A percentile compares a stretch with the other conserved stretches of the same genome.
These are phyloP conservation scores for Drosophila kokeensis DNA, from an alignment of 2,888 invertebrate species.

Conservation along the genomic window DNA sequence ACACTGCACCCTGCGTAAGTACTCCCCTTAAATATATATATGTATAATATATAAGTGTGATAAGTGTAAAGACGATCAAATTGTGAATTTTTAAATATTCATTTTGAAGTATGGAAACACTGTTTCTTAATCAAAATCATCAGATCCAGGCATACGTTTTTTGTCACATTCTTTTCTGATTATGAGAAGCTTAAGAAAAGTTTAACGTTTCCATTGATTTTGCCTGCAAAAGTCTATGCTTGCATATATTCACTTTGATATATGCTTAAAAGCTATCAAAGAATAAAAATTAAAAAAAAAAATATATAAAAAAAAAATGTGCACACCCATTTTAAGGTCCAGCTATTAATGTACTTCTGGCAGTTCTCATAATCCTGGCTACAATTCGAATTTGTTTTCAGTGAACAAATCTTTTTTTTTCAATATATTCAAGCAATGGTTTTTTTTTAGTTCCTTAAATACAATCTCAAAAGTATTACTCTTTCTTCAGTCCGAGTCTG, in stretches of 20 bases:
- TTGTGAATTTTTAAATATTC: background rate
- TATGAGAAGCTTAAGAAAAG: background rate
- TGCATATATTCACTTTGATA: background rate
- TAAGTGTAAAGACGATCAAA: background rate
- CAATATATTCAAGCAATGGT: background rate
- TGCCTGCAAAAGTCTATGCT: background rate
- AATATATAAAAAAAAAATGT: background rate
- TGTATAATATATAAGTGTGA: background rate
- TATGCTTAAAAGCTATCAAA: background rate
- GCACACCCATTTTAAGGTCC: background rate
- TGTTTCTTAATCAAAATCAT: too few species aligned
- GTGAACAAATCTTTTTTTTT: background rate
- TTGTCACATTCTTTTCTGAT: too few species aligned
- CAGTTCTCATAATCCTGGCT: background rate
- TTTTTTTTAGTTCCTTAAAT: background rate
- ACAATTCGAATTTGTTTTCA: too few species aligned
- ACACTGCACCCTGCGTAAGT: conserved; percentile 98
- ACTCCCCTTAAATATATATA: conserved; percentile 4
- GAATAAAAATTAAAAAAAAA: background rate
- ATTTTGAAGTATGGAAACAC: background rate
- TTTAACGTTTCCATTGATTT: background rate
- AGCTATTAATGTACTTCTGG: background rate
- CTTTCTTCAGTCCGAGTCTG: background rate
- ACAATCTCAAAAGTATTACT: background rate
- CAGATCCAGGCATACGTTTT: too few species aligned